These are phyloP conservation scores for Takifugu bimaculatus DNA, from an alignment of 2,113 vertebrate species.

Conservation along the genomic window DNA sequence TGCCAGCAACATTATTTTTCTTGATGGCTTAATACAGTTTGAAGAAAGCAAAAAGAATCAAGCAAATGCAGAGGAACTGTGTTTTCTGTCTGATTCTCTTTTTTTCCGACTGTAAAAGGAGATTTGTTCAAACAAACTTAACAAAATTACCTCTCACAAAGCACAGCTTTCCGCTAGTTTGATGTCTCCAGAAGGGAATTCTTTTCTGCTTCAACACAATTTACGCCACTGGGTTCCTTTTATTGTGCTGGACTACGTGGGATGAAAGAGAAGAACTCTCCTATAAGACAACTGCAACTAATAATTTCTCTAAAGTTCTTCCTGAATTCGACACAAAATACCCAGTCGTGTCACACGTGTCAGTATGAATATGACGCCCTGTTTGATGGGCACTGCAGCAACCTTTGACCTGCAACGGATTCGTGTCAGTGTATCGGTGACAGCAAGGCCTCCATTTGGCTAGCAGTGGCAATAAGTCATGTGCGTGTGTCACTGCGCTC, in stretches of 20 bases:
- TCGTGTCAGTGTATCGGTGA: constrained; percentile 59
- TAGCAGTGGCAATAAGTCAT: constrained; percentile 47
- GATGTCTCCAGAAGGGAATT: constrained; percentile 32
- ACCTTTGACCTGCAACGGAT: constrained; percentile 64
- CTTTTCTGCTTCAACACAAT: constrained; percentile 33
- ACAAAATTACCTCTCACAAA: constrained; percentile 32
- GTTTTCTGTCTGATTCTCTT: constrained; percentile 3
- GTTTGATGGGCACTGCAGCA: constrained; percentile 33
- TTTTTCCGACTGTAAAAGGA: constrained; percentile 13
- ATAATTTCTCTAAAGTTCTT: not conserved
- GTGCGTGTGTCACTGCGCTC: constrained; percentile 32
- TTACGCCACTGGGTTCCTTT: not conserved
- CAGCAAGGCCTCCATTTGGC: constrained; percentile 51
- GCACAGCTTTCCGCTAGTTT: constrained; percentile 23
- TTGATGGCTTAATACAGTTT: constrained; percentile 59
- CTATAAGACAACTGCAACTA: not conserved
- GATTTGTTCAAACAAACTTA: constrained; percentile 37
- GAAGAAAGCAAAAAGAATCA: constrained; percentile 40
- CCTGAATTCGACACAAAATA: constrained; percentile 18
- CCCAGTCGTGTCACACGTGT: constrained; percentile 21
- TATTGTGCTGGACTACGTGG: not conserved
- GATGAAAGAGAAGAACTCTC: not conserved
- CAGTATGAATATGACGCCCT: constrained; percentile 36
- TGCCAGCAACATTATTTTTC: constrained; percentile 73
- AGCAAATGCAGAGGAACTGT: constrained; percentile 36